Base-by-base conservation (phyloP, 2,797 vertebrate genomes). In the Melanotaenia parkinsoni region DNA sequence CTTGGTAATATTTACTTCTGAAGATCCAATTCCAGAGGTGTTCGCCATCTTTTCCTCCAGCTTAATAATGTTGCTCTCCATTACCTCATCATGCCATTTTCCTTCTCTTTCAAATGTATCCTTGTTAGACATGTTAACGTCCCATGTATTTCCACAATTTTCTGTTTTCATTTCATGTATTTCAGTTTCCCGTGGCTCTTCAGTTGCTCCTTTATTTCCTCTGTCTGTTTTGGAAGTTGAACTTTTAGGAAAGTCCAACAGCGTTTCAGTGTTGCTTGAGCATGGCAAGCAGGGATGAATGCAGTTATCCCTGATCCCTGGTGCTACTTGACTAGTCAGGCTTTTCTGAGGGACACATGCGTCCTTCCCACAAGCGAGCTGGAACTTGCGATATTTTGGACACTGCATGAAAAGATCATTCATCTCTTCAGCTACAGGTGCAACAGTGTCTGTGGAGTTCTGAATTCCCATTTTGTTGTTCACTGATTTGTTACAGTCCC, bases 311-410 rank as follows among this genome's bases (percentile, higher is more conserved):
- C 67, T 82, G 35, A 63, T 70, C 47, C 3, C 50, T n/a, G 63
- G 67, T 5, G 71, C 51, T 2, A 5, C 65, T 10, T 69, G 43
- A 59, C 50, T 66, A 32, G 60, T 68, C 10, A 67, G 73, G 58
- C 56, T 71, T 70, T 74, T 90, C 10, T 88, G 82, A 1, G 56
- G 12, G 47, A 40, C 57, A 40, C 82, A 90, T 51, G 26, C 63
- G 38, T 92, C 91, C 32, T 87, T 96, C 66, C 93, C 94, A 65
- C 95, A 98, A 7, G 97, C 97, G n/a, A 95, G 92, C 82, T 97
- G 96, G 87, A 97, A 97, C 84, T 98, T 97, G 64, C 97, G 95
- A 67, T 99, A 98, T 79, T 98, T 98, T 20, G 96, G 97, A 77
- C 96, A 96, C 4, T 95, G 93, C 20, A 90, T 91, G 13, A 94